Base-by-base conservation (phyloP, 2,797 vertebrate genomes). In the Gymnopithys bicolor region DNA sequence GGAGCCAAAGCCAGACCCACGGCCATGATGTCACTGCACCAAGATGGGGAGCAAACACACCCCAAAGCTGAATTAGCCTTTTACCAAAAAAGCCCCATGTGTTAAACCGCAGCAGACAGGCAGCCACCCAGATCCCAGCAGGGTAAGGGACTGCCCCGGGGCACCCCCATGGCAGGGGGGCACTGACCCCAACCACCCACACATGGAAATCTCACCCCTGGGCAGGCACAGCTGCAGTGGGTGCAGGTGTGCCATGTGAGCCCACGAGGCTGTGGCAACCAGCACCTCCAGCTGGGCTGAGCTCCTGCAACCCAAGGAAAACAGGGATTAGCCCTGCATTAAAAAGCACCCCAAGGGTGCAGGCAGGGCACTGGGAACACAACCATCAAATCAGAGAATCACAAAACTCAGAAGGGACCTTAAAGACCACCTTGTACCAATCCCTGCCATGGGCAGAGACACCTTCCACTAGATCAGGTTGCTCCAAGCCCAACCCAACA, bases 201-300 rank as follows among this genome's bases (percentile, higher is more conserved):
- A 0, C 10, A 0, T 0, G 11, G 66, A 51, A 41, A 55, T n/a
- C 6, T 0, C 45, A 5, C 2, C 74, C 74, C 53, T 1, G 5
- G 41, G 30, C 0, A 0, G 63, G 52, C 11, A 24, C 84, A 48
- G 92, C 92, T 62, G 58, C 55, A 28, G 30, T 0, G 10, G 46
- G 19, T 13, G 19, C 4, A 23, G 7, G 13, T 4, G 22, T 2
- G 3, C 39, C 55, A 0, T 0, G 11, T 2, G 56, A 86, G 33
- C 53, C 64, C 39, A 7, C 2, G 1, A 12, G 35, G 9, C 37
- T 56, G 53, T 12, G 7, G 53, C 41, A 32, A 23, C 4, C 58
- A 4, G 37, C 27, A 4, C 0, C 33, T 23, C 39, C 75, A 49
- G 78, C 83, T 35, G 48, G 32, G 46, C 58, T 14, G 1, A 69